These are phyloP conservation scores for Netelia inedita DNA, from an alignment of 2,888 invertebrate genomes.

Conservation along the genomic window DNA sequence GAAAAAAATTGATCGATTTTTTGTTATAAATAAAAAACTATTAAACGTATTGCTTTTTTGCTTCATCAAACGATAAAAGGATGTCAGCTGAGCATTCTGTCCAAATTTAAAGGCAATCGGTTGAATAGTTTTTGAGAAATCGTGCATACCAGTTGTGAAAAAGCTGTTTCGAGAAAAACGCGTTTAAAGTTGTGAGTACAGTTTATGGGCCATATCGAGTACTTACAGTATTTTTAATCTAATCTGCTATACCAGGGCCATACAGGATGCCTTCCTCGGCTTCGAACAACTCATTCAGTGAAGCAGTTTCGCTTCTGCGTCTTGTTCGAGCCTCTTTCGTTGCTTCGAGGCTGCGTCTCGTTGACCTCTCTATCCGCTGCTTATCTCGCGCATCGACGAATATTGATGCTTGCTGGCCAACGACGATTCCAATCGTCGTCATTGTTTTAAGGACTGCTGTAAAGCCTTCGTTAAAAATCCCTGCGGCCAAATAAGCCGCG, in stretches of 20 bases:
- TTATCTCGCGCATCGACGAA: conserved; percentile 29
- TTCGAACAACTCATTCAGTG: conserved; percentile 41
- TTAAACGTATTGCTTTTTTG: conserved; percentile 42
- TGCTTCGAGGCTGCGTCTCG: conserved; percentile 33
- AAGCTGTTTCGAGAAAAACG: conserved; percentile 34
- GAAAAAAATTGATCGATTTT: not conserved
- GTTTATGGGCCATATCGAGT: conserved; percentile 17
- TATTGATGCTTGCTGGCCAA: conserved; percentile 6
- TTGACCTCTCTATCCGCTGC: conserved; percentile 32
- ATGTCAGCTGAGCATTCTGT: conserved; percentile 42
- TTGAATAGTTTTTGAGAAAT: not conserved
- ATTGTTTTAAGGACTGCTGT: conserved; percentile 24
- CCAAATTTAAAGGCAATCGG: conserved; percentile 5
- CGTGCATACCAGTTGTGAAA: not conserved
- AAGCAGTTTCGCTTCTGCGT: conserved; percentile 36
- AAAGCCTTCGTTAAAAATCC: conserved; percentile 14
- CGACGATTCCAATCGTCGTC: conserved; percentile 23
- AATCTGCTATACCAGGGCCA: conserved; percentile 46
- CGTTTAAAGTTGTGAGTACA: conserved; percentile 28
- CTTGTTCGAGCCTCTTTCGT: conserved; percentile 33
- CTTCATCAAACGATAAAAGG: conserved; percentile 44
- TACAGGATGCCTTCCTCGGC: conserved; percentile 41
- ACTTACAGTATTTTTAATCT: conserved; percentile 9
- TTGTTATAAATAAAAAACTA: not conserved
- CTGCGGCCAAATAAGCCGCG: conserved; percentile 12